These are phyloP conservation scores for Dromiciops gliroides DNA, from an alignment of 2,113 vertebrate species.

Conservation along the genomic window DNA sequence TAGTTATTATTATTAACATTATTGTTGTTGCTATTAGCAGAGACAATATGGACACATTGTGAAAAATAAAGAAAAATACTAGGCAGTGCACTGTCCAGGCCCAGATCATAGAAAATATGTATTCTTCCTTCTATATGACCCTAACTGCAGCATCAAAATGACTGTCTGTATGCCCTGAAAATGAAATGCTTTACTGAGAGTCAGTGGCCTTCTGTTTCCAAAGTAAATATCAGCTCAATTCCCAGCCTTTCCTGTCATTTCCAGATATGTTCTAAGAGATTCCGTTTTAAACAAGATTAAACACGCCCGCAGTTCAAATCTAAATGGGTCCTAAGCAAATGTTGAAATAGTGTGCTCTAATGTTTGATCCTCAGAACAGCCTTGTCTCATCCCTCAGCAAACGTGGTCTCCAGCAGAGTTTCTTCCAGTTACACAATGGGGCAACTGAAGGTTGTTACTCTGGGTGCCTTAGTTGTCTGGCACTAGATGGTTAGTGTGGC, in stretches of 20 bases:
- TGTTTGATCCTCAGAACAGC: slow-evolving; percentile 75
- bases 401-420: slow-evolving; percentile 81
- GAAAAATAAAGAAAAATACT: neutral
- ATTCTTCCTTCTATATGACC: neutral
- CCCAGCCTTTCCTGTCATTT: slow-evolving; percentile 77
- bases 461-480: slow-evolving; percentile 57
- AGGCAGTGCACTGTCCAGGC: neutral
- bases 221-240: slow-evolving; percentile 75
- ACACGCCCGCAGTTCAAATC: slow-evolving; percentile 82
- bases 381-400: slow-evolving; percentile 77
- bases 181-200: slow-evolving; percentile 35
- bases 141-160: slow-evolving; percentile 25
- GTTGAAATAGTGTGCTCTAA: slow-evolving; percentile 80
- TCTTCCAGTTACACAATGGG: slow-evolving; percentile 73
- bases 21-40: neutral
- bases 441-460: slow-evolving; percentile 71
- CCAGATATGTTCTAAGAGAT: slow-evolving; percentile 70
- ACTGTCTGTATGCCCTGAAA: slow-evolving; percentile 25
- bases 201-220: slow-evolving; percentile 69
- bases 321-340: slow-evolving; percentile 75
- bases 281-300: slow-evolving; percentile 82
- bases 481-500: slow-evolving; percentile 49
- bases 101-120: neutral
- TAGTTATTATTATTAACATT: neutral
- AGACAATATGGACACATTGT: neutral